phyloP scores from a whole-genome alignment of 2,113 vertebrate genomes.

The Brachypodius melanocephalos region DNA sequence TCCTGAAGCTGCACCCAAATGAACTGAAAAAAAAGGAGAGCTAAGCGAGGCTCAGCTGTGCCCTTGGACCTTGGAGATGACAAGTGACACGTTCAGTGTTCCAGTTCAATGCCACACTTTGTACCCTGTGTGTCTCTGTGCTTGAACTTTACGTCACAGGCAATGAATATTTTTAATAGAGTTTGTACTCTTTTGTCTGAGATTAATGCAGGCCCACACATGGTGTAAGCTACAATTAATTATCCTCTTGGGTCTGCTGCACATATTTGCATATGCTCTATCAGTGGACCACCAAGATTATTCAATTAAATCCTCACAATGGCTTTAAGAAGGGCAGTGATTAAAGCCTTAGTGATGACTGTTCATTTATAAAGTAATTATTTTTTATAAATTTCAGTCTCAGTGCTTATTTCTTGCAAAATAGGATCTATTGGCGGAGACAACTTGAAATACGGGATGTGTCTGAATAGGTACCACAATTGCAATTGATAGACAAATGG shows the following conservation, averaged over 20 bases:
- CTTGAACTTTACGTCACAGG: slow-evolving; percentile 12
- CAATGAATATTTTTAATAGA: slow-evolving; percentile 4
- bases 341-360: not conserved
- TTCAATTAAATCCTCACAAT: slow-evolving; percentile 23
- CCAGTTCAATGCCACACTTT: not conserved
- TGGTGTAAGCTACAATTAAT: not conserved
- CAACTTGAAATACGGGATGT: not conserved
- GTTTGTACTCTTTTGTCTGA: slow-evolving; percentile 41
- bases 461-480: not conserved
- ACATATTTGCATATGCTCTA: not conserved
- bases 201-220: slow-evolving; percentile 45
- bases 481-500: not conserved
- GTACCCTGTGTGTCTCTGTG: not conserved
- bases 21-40: not conserved
- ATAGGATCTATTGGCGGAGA: not conserved
- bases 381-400: not conserved
- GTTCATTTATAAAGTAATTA: slow-evolving; percentile 1
- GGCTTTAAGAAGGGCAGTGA: not conserved
- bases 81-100: not conserved
- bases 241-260: slow-evolving; percentile 2
- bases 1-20: not conserved
- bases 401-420: not conserved
- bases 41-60: not conserved
- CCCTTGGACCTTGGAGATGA: not conserved
- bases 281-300: slow-evolving; percentile 10